These are phyloP conservation scores for Ephialtes manifestator DNA, from an alignment of 2,888 invertebrate genomes.

Conservation along the genomic window DNA sequence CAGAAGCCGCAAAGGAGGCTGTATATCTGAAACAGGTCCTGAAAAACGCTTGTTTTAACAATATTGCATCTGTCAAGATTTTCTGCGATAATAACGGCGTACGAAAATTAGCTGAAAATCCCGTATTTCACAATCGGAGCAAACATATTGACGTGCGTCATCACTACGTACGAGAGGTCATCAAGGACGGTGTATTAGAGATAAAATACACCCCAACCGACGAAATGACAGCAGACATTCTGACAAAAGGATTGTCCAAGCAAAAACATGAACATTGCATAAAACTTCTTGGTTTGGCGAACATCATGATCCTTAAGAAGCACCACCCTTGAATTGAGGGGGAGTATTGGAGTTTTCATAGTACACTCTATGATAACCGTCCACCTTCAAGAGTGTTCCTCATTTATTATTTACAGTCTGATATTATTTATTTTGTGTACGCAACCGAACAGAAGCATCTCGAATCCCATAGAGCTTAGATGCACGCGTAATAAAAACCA, in stretches of 20 bases:
- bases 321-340: too few relatives aligned
- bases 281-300: too few relatives aligned
- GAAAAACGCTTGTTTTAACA: not conserved
- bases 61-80: not conserved
- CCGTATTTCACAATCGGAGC: slow-evolving; percentile 23
- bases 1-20: not conserved
- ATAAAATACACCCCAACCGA: slow-evolving; percentile 23
- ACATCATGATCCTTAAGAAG: too few relatives aligned
- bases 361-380: too few relatives aligned
- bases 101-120: slow-evolving; percentile 19
- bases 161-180: too few relatives aligned
- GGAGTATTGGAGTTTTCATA: too few relatives aligned
- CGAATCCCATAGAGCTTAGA: too few relatives aligned
- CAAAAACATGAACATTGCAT: not conserved
- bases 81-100: slow-evolving; percentile 31
- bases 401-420: too few relatives aligned
- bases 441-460: too few relatives aligned
- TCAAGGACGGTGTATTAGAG: not conserved
- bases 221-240: slow-evolving; percentile 41
- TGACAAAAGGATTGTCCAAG: slow-evolving; percentile 31
- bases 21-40: slow-evolving; percentile 23
- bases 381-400: too few relatives aligned
- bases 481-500: too few relatives aligned
- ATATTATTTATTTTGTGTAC: too few relatives aligned
- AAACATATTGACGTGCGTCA: not conserved